Base-by-base conservation (phyloP, 2,797 vertebrate species). In the Tauraco hartlaubi region DNA sequence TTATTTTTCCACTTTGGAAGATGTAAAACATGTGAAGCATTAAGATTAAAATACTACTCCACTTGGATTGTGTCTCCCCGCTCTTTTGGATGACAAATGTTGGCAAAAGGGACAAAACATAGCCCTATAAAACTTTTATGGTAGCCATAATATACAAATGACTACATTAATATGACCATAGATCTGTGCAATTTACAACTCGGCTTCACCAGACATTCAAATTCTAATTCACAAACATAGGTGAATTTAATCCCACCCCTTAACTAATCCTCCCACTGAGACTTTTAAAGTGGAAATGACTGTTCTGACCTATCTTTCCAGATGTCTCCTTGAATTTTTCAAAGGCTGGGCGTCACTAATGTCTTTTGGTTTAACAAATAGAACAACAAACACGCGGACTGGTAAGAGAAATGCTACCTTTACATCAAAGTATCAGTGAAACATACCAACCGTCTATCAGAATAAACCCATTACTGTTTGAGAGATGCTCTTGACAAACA, bases 371-470 rank as follows among this genome's bases (percentile, higher is more conserved):
- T 49, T 62, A 73, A 43, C 8, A 51, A 74, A 58, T 1, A 69
- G 15, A 29, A 85, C 29, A 88, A 15, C 5, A 92, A 22, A 29
- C 4, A 29, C 9, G n/a, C 22, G 51, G 2, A 35, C 5, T 6
- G 2, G 1, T 33, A 54, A 28, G 16, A 74, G 12, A 83, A 88
- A 73, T 11, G 3, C 2, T 54, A 48, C 9, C 13, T 59, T 44
- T 59, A 13, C 12, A 46, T 23, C 29, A 43, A 84, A 78, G 6
- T 18, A 49, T 35, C 8, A 1, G 35, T 35, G 52, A 71, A 89
- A 52, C 0, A 2, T 26, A 56, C 2, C 15, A 52, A 13, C 9
- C 22, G 9, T 5, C 4, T 11, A 22, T 22, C 17, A 16, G 5
- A 83, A 69, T 15, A 81, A 59, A 54, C 4, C 7, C 12, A 15